Conservation (phyloP, 2,113 vertebrate species). For the Mobula birostris region DNA sequence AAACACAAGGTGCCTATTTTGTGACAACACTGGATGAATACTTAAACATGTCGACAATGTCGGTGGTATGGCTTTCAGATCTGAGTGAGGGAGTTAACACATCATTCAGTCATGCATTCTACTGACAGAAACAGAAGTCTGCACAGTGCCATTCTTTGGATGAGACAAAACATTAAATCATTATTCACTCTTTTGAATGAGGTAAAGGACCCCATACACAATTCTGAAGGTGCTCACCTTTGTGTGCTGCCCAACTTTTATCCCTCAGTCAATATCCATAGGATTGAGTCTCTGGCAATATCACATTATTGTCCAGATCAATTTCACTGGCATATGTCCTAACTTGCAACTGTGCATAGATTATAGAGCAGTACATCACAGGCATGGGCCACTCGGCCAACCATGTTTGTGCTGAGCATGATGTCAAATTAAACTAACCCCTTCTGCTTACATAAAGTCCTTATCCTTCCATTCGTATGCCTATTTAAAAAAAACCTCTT, state of each 20-base stretch:
- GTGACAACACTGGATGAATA: conserved; percentile 11
- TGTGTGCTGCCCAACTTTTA: neutral
- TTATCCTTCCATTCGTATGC: too few species aligned
- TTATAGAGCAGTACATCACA: too few species aligned
- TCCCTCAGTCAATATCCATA: neutral
- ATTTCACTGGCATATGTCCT: neutral
- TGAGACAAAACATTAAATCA: neutral
- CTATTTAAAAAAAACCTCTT: too few species aligned
- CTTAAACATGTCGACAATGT: neutral
- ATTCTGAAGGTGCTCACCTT: neutral
- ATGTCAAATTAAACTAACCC: too few species aligned
- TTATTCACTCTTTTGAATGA: neutral
- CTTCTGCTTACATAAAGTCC: too few species aligned
- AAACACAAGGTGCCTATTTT: conserved; percentile 18
- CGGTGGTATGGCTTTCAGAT: neutral
- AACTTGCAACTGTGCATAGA: neutral
- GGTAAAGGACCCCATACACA: neutral
- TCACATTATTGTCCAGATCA: neutral
- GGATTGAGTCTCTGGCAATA: neutral
- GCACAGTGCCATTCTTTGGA: neutral
- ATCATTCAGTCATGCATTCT: neutral
- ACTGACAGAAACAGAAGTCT: neutral
- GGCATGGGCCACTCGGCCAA: too few species aligned
- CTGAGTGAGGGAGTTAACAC: neutral
- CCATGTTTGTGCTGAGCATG: too few species aligned